These are phyloP conservation scores for Drusus annulatus DNA, from an alignment of 1,140 invertebrate species.

Conservation along the genomic window DNA sequence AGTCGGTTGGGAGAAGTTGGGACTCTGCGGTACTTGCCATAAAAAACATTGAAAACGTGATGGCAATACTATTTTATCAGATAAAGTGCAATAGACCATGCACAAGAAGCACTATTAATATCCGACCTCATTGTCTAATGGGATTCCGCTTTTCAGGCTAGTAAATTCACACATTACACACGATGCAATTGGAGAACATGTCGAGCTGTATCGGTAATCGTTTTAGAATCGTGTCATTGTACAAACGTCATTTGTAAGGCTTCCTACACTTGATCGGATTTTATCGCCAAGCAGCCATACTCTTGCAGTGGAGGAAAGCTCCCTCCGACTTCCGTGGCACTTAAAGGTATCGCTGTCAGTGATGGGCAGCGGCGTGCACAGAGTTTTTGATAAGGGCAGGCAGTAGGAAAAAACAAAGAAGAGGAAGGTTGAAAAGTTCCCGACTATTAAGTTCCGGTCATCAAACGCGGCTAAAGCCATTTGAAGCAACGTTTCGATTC, in stretches of 20 bases:
- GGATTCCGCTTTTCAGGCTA: neutral
- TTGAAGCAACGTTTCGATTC: too few relatives aligned
- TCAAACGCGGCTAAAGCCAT: too few relatives aligned
- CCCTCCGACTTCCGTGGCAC: neutral
- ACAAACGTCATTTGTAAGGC: neutral
- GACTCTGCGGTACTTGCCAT: too few relatives aligned
- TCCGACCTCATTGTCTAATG: constrained; percentile 24
- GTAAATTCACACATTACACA: constrained; percentile 17
- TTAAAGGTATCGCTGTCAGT: neutral
- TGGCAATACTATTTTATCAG: too few relatives aligned
- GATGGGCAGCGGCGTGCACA: too few relatives aligned
- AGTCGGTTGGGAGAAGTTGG: too few relatives aligned
- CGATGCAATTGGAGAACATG: constrained; percentile 15
- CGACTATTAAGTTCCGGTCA: too few relatives aligned
- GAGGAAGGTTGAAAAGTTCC: too few relatives aligned
- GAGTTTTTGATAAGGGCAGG: too few relatives aligned
- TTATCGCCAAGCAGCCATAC: neutral
- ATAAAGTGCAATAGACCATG: too few relatives aligned
- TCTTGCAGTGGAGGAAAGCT: neutral
- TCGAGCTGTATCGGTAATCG: neutral
- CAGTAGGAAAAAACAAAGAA: too few relatives aligned
- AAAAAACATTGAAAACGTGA: too few relatives aligned
- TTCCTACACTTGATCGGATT: constrained; percentile 9
- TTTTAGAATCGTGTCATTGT: constrained; percentile 29
- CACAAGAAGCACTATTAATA: neutral